Percentiles rank a stretch among this genome's conserved stretches.
These are phyloP conservation scores for Melopsittacus undulatus DNA, from an alignment of 2,797 vertebrate species.

Conservation along the genomic window DNA sequence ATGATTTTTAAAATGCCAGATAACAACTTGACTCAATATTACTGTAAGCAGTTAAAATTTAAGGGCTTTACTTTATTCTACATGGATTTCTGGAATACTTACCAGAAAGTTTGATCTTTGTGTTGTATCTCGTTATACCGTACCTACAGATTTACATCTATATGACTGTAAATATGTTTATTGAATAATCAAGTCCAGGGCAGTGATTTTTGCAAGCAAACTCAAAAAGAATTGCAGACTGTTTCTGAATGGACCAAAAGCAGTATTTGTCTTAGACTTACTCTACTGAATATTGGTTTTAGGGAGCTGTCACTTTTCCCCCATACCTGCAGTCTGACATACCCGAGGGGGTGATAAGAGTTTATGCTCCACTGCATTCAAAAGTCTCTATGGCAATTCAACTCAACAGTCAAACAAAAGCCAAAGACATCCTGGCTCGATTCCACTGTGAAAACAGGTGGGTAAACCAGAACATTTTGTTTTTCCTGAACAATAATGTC, in stretches of 20 bases:
- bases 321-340: conserved; percentile 83
- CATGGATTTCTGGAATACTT: background rate
- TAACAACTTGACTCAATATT: background rate
- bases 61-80: background rate
- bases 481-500: background rate
- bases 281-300: conserved; percentile 9
- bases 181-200: background rate
- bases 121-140: background rate
- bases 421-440: conserved; percentile 86
- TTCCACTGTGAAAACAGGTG: conserved; percentile 90
- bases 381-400: conserved; percentile 97
- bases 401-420: conserved; percentile 86
- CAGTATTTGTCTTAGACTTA: background rate
- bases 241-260: background rate
- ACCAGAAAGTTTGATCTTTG: background rate
- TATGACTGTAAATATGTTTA: background rate
- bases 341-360: conserved; percentile 90
- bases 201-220: background rate
- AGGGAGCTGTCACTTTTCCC: conserved; percentile 52
- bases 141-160: background rate
- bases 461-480: conserved; percentile 51
- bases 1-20: background rate
- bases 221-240: background rate
- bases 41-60: background rate
- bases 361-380: conserved; percentile 89